Evolutionary conservation across 2,113 vertebrate genomes (phyloP), one percentile per base, ranked within the genome.

Genomic region (Seriola dumerili): DNA sequence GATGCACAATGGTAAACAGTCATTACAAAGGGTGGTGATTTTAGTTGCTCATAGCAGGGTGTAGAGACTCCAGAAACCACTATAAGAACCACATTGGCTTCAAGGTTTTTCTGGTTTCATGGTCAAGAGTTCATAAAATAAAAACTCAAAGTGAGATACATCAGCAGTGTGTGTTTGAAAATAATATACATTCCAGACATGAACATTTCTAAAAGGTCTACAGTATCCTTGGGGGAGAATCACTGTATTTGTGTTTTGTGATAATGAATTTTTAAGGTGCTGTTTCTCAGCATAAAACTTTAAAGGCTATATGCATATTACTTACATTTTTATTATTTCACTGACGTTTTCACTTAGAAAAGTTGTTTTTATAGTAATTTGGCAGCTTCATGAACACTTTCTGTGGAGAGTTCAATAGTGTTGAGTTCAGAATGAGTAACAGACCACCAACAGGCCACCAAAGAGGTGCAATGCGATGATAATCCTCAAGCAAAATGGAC

Each of bases 391-490:
- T 8, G 4, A 23, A 50, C 29, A 58, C 12, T 68, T 19, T 23
- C 32, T 66, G 11, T 44, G 36, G 2, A 25, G 36, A 64, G 14
- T n/a, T n/a, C 16, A 29, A 50, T 16, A 21, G 48, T 57, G n/a
- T 17, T 52, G 32, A 1, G 5, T 23, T 42, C 54, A 48, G 25
- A 23, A 66, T 81, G 55, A 36, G 13, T 52, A 63, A 25, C 32
- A 59, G 90, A 89, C 89, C 86, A 91, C 86, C 85, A 81, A 83
- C 69, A 70, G 34, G 58, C 66, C 0, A 70, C 72, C n/a, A 59
- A 80, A 40, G 55, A 68, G n/a, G 59, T 78, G 44, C 55, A 81
- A 82, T 68, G 19, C 7, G 8, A 72, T 25, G 54, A 72, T 85
- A 91, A 90, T 88, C 87, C 86, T 75, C 29, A 17, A 81, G 62